phyloP scores from a whole-genome alignment of 2,113 vertebrate genomes.

The Lophura nycthemera region DNA sequence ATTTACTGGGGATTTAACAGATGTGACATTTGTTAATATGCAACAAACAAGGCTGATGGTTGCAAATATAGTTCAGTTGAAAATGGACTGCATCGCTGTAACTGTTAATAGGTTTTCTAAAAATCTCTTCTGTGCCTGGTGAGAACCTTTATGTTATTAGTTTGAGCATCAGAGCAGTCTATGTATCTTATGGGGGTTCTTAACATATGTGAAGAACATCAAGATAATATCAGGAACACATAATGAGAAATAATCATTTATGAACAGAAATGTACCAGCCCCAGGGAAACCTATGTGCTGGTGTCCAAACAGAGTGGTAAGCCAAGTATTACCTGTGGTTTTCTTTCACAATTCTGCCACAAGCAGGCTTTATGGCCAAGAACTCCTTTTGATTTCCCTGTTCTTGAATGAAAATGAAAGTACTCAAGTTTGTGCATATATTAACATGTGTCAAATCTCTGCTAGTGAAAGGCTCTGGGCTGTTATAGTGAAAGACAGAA shows the following conservation, averaged over 20 bases:
- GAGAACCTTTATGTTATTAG: slow-evolving; percentile 32
- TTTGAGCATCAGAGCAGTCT: slow-evolving; percentile 41
- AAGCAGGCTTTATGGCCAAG: neutral
- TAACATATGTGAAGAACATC: slow-evolving; percentile 41
- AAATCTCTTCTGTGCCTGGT: neutral
- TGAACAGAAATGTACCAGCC: neutral
- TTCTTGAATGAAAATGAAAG: neutral
- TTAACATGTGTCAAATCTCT: accelerated
- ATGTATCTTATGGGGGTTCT: slow-evolving; percentile 1
- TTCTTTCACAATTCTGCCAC: neutral
- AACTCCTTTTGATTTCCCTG: neutral
- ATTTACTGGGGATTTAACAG: slow-evolving; percentile 13
- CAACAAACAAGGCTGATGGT: neutral
- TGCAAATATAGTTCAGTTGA: neutral
- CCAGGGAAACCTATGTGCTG: neutral
- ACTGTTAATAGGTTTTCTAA: slow-evolving; percentile 21
- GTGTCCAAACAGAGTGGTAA: neutral
- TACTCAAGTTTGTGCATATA: neutral
- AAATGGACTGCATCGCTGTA: slow-evolving; percentile 30
- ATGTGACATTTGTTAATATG: neutral
- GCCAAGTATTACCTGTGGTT: neutral
- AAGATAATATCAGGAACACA: slow-evolving; percentile 16
- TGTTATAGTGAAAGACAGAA: neutral
- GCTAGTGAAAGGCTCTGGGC: neutral
- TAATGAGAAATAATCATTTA: slow-evolving; percentile 26